Evolutionary conservation across 2,888 invertebrate species (phyloP).

Genomic region (Hirudinaria manillensis): DNA sequence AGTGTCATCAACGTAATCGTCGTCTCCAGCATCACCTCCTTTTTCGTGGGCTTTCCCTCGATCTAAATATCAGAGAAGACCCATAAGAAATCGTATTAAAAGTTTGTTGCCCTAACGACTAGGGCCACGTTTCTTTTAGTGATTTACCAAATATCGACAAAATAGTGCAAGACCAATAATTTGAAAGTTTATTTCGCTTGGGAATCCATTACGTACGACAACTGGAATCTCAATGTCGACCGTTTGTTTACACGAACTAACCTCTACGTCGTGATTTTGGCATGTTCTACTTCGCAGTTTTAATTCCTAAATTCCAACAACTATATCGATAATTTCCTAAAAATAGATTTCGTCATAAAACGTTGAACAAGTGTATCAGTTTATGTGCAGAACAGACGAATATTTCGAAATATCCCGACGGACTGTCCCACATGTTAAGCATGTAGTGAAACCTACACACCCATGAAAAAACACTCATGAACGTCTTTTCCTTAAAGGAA

Average conservation of each 20-base stretch:
- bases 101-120: no score
- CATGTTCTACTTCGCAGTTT: not conserved
- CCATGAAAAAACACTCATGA: not conserved
- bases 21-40: not conserved
- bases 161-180: no score
- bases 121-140: no score
- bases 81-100: no score
- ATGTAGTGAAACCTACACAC: not conserved
- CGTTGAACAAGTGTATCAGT: not conserved
- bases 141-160: no score
- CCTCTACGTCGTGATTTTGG: slow-evolving; percentile 20
- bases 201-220: no score
- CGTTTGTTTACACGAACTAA: slow-evolving; percentile 1
- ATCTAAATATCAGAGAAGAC: no score
- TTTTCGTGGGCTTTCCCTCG: no score
- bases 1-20: slow-evolving; percentile 10
- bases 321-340: slow-evolving; percentile 13
- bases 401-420: not conserved
- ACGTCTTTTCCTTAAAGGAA: no score
- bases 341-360: slow-evolving; percentile 22
- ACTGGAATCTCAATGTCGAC: no score
- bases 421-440: slow-evolving; percentile 17
- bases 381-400: not conserved
- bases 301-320: not conserved
- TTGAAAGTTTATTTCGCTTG: no score